A percentile compares a stretch with the other conserved stretches of the same genome.
These are phyloP conservation scores for Carettochelys insculpta DNA, from an alignment of 2,113 vertebrate species.

Conservation along the genomic window DNA sequence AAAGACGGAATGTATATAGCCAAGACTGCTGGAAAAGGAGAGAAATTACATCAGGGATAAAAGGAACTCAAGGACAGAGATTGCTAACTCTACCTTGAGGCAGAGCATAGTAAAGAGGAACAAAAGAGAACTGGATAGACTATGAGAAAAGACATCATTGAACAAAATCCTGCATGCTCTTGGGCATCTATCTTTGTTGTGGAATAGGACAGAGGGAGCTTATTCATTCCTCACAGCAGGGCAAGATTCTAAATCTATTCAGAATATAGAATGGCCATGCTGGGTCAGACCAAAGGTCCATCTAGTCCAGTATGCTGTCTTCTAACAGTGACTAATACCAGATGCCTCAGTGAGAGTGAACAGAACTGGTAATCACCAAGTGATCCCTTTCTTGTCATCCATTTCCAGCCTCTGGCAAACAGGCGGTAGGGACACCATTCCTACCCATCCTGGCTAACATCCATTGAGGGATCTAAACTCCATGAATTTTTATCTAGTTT, in stretches of 20 bases:
- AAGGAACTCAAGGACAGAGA: constrained; percentile 56
- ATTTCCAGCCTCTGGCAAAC: too few relatives aligned
- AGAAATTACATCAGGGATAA: constrained; percentile 54
- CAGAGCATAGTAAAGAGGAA: constrained; percentile 32
- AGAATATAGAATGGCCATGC: too few relatives aligned
- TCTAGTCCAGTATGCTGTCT: too few relatives aligned
- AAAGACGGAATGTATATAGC: constrained; percentile 58
- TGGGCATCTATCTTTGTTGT: constrained; percentile 47
- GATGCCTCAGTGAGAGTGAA: too few relatives aligned
- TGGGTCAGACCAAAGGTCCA: too few relatives aligned
- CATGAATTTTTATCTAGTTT: too few relatives aligned
- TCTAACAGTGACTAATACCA: too few relatives aligned
- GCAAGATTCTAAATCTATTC: constrained; percentile 24
- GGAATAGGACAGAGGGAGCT: background rate
- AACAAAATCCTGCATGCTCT: constrained; percentile 1
- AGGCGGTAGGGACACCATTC: too few relatives aligned
- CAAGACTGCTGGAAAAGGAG: constrained; percentile 41
- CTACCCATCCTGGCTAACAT: too few relatives aligned
- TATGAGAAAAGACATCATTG: constrained; percentile 28
- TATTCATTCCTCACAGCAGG: constrained; percentile 28
- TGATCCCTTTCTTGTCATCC: too few relatives aligned
- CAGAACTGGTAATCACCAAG: too few relatives aligned
- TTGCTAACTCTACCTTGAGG: constrained; percentile 54
- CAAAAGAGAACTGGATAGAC: constrained; percentile 6
- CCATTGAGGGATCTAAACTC: too few relatives aligned